A percentile compares a stretch with the other conserved stretches of the same genome.
phyloP scores from a whole-genome alignment of 2,888 invertebrate genomes.

The Eupithecia vulgata region DNA sequence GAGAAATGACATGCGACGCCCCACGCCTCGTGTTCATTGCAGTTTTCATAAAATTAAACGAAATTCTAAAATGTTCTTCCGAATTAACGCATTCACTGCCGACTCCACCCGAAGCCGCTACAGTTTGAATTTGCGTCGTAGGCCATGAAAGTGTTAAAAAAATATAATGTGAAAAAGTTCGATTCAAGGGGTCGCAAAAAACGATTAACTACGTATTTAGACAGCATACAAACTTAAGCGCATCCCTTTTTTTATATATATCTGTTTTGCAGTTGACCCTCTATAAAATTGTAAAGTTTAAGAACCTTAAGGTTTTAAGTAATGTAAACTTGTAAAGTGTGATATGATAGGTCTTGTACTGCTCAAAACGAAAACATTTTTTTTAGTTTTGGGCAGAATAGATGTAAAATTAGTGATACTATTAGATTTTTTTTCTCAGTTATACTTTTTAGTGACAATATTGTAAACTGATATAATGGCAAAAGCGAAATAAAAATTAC shows the following conservation, averaged over 20 bases:
- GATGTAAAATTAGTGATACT: slow-evolving; percentile 25
- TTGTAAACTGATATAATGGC: slow-evolving; percentile 18
- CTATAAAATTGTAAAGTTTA: slow-evolving; percentile 17
- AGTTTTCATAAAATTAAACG: not conserved
- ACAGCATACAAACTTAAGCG: not conserved
- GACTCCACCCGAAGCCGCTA: too few species aligned
- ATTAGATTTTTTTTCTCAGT: slow-evolving; percentile 15
- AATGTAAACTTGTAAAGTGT: slow-evolving; percentile 52
- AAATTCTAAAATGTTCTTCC: not conserved
- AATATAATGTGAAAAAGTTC: not conserved
- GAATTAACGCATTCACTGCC: not conserved
- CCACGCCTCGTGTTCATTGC: too few species aligned
- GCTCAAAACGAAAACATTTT: slow-evolving; percentile 29
- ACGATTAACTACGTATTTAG: not conserved
- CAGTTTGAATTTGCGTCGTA: too few species aligned
- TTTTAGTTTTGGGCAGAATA: slow-evolving; percentile 36
- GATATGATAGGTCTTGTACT: slow-evolving; percentile 41
- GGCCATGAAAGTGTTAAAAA: too few species aligned
- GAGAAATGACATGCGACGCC: too few species aligned
- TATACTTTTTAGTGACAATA: slow-evolving; percentile 22
- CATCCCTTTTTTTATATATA: not conserved
- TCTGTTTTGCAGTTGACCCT: not conserved
- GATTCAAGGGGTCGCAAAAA: not conserved
- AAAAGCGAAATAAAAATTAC: slow-evolving; percentile 20
- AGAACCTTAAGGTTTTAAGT: slow-evolving; percentile 25